Evolutionary conservation across 2,797 vertebrate species (phyloP).

Genomic region (Danionella dracula): DNA sequence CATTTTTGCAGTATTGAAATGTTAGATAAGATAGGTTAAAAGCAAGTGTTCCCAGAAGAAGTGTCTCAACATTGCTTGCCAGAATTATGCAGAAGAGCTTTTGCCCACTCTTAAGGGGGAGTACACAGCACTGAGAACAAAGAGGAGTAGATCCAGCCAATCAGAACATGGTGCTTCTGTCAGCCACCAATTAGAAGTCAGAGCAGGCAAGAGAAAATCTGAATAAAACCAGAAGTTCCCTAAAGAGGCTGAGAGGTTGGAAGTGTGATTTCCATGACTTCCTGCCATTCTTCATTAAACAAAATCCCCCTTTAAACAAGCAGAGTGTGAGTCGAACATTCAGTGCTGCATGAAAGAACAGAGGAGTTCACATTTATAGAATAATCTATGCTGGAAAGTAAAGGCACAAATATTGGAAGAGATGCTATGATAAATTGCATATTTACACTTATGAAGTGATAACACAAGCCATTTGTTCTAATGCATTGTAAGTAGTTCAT

Average conservation of each 20-base stretch:
- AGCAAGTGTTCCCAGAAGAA: background rate
- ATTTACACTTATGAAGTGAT: too few relatives aligned
- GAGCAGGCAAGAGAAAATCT: constrained; percentile 9
- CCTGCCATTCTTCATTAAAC: constrained; percentile 33
- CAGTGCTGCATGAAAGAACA: too few relatives aligned
- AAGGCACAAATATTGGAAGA: too few relatives aligned
- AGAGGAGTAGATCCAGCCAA: constrained; percentile 43
- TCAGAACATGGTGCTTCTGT: constrained; percentile 10
- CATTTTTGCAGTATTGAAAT: constrained; percentile 58
- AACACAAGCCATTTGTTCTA: too few relatives aligned
- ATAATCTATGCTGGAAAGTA: too few relatives aligned
- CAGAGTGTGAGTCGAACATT: background rate
- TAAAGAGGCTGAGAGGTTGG: constrained; percentile 3
- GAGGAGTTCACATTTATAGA: too few relatives aligned
- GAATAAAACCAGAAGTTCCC: constrained; percentile 7
- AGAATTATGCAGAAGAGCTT: background rate
- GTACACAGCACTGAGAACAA: constrained; percentile 21
- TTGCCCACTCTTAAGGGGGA: background rate
- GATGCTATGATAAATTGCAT: too few relatives aligned
- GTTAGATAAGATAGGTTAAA: background rate
- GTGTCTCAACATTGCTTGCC: background rate
- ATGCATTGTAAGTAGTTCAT: too few relatives aligned
- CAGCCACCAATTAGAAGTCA: constrained; percentile 32
- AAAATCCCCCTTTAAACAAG: background rate
- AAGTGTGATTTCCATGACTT: constrained; percentile 15